Base-by-base conservation (phyloP, 1,140 invertebrate species). In the Himalopsyche phryganea region DNA sequence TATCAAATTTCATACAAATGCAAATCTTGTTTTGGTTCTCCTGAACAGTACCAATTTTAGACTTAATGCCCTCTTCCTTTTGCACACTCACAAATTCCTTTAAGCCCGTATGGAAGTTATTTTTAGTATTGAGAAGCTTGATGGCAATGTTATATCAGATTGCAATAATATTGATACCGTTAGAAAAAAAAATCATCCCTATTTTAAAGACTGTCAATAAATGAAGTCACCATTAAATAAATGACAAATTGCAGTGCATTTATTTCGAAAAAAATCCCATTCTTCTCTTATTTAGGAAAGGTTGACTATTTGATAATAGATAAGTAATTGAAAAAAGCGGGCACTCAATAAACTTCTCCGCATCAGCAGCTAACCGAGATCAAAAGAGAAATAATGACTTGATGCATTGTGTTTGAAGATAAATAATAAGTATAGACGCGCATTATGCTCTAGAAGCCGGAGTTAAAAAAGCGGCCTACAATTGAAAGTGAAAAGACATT, bases 401-500 rank as follows among this genome's bases (percentile, higher is more conserved):
- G 14, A 15, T 23, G 47, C 42, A 55, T 60, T 60, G 58, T 55
- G 41, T 32, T 14, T 2, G 17, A 36, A 18, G 38, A 44, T 51
- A 50, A 41, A 60, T 50, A 55, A 44, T 51, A 50, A 41, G 50
- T 50, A 50, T 48, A 42, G 15, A 23, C 11, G 50, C 14, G 38
- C 47, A 58, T 58, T 44, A 58, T 58, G 40, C 55, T 41, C 44
- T 35, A 18, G 44, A 42, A 41, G 44, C 33, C 17, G n/a, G 18
- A 11, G 13, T 42, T 54, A 60, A 62, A 58, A 62, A 62, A 61
- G 20, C 14, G 32, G 14, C 18, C 18, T 15, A 55, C 59, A 57
- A 58, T 62, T 56, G 60, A 62, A 62, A 62, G 60, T 58, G 55
- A 58, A 62, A 62, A 49, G 60, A 58, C 60, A 62, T 62, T 62